A percentile compares a stretch with the other conserved stretches of the same genome.
phyloP scores from a whole-genome alignment of 2,888 invertebrate genomes.

The Dendrolimus pini region DNA sequence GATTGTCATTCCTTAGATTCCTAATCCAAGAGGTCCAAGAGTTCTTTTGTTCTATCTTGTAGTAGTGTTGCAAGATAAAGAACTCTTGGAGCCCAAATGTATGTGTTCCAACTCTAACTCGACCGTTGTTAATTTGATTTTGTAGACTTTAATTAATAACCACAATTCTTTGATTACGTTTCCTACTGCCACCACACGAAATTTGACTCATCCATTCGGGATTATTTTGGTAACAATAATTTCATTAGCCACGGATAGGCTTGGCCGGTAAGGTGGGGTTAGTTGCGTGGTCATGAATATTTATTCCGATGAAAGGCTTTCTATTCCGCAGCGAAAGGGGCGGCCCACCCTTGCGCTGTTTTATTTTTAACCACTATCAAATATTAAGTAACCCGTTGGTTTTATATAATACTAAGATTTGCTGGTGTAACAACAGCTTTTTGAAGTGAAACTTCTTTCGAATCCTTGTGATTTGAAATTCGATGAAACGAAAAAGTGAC shows the following conservation, averaged over 20 bases:
- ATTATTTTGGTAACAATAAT: constrained; percentile 19
- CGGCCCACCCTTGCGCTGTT: constrained; percentile 35
- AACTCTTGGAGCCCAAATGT: neutral
- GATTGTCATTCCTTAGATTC: no score
- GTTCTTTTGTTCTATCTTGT: no score
- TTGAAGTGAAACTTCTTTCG: no score
- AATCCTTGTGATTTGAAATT: no score
- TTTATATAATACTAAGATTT: constrained; percentile 5
- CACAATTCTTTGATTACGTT: constrained; percentile 6
- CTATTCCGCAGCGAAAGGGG: constrained; percentile 21
- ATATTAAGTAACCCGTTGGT: constrained; percentile 5
- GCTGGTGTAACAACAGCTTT: neutral
- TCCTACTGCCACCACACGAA: neutral
- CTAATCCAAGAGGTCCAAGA: no score
- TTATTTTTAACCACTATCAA: constrained; percentile 26
- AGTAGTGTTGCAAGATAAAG: no score
- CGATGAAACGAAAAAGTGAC: no score
- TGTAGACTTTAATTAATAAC: neutral
- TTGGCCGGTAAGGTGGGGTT: constrained; percentile 46
- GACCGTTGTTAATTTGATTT: neutral
- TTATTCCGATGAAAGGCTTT: constrained; percentile 47
- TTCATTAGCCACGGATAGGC: constrained; percentile 49
- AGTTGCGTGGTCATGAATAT: constrained; percentile 63
- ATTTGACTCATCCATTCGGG: neutral
- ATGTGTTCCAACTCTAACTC: neutral